Conservation (phyloP, 2,797 vertebrate species). For the Acanthopagrus latus region DNA sequence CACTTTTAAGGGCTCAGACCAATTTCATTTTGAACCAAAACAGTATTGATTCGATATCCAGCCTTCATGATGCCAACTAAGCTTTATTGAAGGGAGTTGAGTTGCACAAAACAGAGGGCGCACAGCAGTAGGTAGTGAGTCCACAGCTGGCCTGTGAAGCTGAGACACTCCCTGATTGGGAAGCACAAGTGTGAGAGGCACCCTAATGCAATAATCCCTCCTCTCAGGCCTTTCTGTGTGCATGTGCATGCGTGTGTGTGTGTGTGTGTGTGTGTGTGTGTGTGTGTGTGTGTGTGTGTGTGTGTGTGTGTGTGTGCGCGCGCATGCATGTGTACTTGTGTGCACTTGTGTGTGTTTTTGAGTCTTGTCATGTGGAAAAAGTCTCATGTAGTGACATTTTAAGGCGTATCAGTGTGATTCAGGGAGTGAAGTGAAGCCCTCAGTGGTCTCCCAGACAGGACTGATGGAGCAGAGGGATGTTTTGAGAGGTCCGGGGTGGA, state of each 20-base stretch:
- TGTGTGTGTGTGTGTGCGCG: conserved; percentile 4
- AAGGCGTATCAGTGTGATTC: conserved; percentile 58
- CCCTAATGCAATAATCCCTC: conserved; percentile 59
- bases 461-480: conserved; percentile 67
- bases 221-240: conserved; percentile 9
- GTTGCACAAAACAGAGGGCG: not conserved
- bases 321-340: not conserved
- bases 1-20: not conserved
- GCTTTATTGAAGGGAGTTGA: not conserved
- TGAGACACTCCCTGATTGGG: conserved; percentile 53
- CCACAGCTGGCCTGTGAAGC: conserved; percentile 61
- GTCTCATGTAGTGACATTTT: conserved; percentile 54
- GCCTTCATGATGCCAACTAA: not conserved
- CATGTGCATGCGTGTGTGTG: conserved; percentile 4
- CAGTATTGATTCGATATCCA: not conserved
- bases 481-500: conserved; percentile 19
- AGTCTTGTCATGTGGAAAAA: conserved; percentile 21
- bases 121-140: conserved; percentile 25
- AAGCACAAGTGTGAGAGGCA: conserved; percentile 62
- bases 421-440: conserved; percentile 62
- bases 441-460: conserved; percentile 55
- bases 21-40: not conserved
- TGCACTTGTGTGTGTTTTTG: not conserved
- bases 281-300: not conserved
- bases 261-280: not conserved